Conservation (phyloP, 1,140 invertebrate genomes). For the Drosophila repletoides region DNA sequence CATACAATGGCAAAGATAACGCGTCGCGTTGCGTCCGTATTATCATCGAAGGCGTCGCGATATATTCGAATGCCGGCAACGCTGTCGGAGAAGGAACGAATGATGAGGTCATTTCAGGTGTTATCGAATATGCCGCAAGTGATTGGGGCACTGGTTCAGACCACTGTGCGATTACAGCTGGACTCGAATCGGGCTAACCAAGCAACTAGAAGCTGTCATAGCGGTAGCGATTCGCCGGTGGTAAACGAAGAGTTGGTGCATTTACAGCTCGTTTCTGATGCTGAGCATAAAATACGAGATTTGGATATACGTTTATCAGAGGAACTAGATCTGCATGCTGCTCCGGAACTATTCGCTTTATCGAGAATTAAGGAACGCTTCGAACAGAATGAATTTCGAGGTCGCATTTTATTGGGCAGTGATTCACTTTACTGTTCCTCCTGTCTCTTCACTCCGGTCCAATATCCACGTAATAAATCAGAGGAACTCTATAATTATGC, state of each 20-base stretch:
- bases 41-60: constrained; percentile 65
- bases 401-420: constrained; percentile 63
- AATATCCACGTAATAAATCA: constrained; percentile 30
- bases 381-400: constrained; percentile 75
- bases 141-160: constrained; percentile 60
- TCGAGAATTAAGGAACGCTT: constrained; percentile 69
- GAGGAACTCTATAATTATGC: constrained; percentile 69
- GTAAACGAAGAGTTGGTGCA: constrained; percentile 45
- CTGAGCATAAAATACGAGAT: constrained; percentile 63
- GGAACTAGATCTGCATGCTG: constrained; percentile 29
- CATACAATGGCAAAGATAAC: constrained; percentile 66
- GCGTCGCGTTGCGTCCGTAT: constrained; percentile 58
- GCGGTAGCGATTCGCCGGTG: background rate
- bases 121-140: constrained; percentile 72
- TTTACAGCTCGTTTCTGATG: constrained; percentile 68
- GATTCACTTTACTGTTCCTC: constrained; percentile 51
- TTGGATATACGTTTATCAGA: constrained; percentile 59
- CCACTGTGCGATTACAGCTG: constrained; percentile 39
- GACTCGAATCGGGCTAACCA: constrained; percentile 5
- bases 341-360: constrained; percentile 52
- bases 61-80: constrained; percentile 75
- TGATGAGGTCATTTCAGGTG: constrained; percentile 60
- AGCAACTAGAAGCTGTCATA: background rate
- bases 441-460: constrained; percentile 62
- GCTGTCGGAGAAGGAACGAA: constrained; percentile 65